Percentiles rank a stretch among this genome's conserved stretches.
phyloP scores from a whole-genome alignment of 2,797 vertebrate species.

The Xenops minutus region DNA sequence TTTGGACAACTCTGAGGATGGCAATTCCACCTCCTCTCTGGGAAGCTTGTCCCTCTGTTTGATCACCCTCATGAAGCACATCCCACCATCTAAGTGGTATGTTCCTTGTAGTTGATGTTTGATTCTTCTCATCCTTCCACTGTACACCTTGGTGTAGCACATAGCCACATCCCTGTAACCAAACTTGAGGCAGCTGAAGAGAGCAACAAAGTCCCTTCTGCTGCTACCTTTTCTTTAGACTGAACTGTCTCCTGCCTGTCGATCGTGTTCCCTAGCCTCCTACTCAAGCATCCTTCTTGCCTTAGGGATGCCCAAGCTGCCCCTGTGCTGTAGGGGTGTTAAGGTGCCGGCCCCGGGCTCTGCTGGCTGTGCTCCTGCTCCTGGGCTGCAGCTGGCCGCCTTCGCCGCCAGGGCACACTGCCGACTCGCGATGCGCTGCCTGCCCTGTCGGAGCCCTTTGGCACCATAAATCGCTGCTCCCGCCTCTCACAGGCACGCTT shows the following conservation, averaged over 20 bases:
- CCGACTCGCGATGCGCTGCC: background rate
- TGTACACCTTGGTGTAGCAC: background rate
- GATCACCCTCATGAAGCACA: background rate
- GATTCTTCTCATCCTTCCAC: background rate
- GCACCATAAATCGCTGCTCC: background rate
- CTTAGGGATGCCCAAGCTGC: background rate
- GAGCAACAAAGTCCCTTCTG: background rate
- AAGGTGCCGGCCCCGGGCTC: background rate
- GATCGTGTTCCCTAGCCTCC: fast-evolving
- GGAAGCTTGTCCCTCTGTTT: background rate
- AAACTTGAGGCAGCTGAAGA: background rate
- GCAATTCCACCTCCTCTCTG: background rate
- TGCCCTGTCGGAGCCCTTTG: background rate
- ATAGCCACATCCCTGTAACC: background rate
- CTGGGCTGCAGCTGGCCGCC: background rate
- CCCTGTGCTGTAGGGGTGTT: fast-evolving
- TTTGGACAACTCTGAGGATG: fast-evolving
- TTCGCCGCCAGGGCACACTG: background rate
- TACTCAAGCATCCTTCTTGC: no score
- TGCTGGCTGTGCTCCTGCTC: background rate
- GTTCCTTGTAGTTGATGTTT: background rate
- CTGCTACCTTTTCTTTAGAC: background rate
- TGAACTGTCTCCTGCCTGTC: background rate
- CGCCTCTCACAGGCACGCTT: background rate
- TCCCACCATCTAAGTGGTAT: fast-evolving